Evolutionary conservation across 2,113 vertebrate species (phyloP), one percentile per base, ranked within the genome.

Genomic region (Eolophus roseicapilla): DNA sequence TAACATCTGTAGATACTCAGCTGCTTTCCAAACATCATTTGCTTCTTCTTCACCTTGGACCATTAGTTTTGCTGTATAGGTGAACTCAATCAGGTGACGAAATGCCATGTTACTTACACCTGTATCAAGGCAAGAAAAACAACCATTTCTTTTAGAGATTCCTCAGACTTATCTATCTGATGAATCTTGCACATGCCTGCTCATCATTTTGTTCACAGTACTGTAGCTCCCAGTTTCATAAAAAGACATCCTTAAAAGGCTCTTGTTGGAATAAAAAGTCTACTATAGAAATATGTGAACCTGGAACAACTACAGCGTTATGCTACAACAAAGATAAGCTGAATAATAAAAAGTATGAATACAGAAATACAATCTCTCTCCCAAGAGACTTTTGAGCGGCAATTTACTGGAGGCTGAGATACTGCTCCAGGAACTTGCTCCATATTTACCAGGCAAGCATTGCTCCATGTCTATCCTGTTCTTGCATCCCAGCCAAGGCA

Each of bases 81-180:
- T 99, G 95, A 99, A 99, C 95, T 99, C 99, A 97, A 99, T 99
- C 95, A 99, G 98, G 88, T 99, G 99, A 82, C 98, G 98, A 96
- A 99, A 99, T 27, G 99, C 99, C 78, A 98, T 98, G 96, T 99
- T 99, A 98, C 99, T 99, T 78, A 99, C 99, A 91, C 99, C 99
- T 99, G 97, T 75, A 79, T 35, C 69, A 15, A 84, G 85, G 67
- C 16, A 80, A 86, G 64, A 86, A 63, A 70, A 80, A 27, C 31
- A 89, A 67, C 74, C 28, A 10, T 87, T 49, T 47, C 37, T 76
- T 57, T 76, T 64, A 60, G 69, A 25, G 67, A 10, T 76, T 84
- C 63, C 12, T 29, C 8, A 91, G 82, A 25, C 24, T 83, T 37
- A 20, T 16, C 13, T 76, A 39, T 44, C 49, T 67, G 79, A 17